Base-by-base conservation (phyloP, 2,888 invertebrate species). In the Erpobdella octoculata region DNA sequence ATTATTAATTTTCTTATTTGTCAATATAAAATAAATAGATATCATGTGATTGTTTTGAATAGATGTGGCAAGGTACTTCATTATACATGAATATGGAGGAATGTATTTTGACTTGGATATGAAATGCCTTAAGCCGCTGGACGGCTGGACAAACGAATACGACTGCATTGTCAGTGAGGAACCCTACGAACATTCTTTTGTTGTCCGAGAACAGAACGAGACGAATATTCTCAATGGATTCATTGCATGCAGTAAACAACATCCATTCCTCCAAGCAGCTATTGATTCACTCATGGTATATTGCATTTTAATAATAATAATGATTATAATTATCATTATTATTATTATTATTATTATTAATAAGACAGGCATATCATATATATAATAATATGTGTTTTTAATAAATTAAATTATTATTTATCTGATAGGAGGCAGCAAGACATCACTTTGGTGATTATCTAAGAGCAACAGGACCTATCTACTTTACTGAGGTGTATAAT, bases 91-190 rank as follows among this genome's bases (percentile, higher is more conserved):
- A 12, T 76, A 67, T 70, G 77, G 77, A 5, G 77, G 77, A 6
- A 66, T 77, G 21, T 77, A 77, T 67, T 72, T 74, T 9, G 77
- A 77, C 65, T 28, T 77, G 12, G 77, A 77, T 46, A 70, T 74
- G 62, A 72, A 71, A 53, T 59, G 70, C 21, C 46, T 76, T 41
- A 69, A 72, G 37, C 73, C 75, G 0, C 62, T 77, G 21, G 74
- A 76, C 67, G 37, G 59, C 25, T 73, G 73, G 75, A 73, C 73
- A 1, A 41, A 59, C 36, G 70, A 48, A 28, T 73, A 73, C 33
- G 59, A 73, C 37, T 76, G 74, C 41, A 28, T 77, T n/a, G 46
- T 77, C 31, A 68, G 71, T 5, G 73, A 76, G 69, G 77, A 77
- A 66, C 67, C 73, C 12, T 72, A 73, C 25, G 75, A 71, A 61